Conservation (phyloP, 2,797 vertebrate species). For the Urosaurus nigricauda region DNA sequence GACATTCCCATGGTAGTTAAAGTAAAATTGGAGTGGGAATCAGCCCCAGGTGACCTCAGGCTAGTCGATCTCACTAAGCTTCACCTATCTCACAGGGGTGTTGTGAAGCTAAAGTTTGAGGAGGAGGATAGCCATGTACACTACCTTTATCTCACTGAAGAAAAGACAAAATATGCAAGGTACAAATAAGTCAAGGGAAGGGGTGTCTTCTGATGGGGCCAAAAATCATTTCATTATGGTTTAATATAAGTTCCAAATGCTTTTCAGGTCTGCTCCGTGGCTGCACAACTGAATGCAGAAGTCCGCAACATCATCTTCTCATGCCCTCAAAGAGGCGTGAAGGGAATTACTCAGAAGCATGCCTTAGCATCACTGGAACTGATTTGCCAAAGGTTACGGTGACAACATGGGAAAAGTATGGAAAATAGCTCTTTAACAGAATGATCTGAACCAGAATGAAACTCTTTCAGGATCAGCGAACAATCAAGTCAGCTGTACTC, state of each 20-base stretch:
- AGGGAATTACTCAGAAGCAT: slow-evolving; percentile 19
- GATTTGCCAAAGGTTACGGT: background rate
- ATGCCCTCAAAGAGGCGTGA: slow-evolving; percentile 23
- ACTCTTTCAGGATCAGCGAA: background rate
- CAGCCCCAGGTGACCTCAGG: too few species aligned
- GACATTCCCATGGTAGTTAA: too few species aligned
- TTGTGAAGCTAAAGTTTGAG: too few species aligned
- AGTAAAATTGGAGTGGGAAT: too few species aligned
- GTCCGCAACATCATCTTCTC: slow-evolving; percentile 21
- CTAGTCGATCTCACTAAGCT: too few species aligned
- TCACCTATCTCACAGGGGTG: too few species aligned
- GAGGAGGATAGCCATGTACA: too few species aligned
- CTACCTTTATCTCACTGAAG: too few species aligned
- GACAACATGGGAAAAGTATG: slow-evolving; percentile 38
- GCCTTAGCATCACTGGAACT: slow-evolving; percentile 7
- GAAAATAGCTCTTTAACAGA: background rate
- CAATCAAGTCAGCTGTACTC: slow-evolving; percentile 40
- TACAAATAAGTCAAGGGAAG: background rate
- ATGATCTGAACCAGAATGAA: background rate
- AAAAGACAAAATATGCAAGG: background rate
- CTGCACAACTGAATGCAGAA: slow-evolving; percentile 33
- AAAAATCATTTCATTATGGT: background rate
- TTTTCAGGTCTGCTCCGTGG: background rate
- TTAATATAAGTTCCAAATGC: background rate
- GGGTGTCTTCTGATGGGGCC: background rate